These are phyloP conservation scores for Vanessa atalanta DNA, from an alignment of 1,140 invertebrate genomes.

Conservation along the genomic window DNA sequence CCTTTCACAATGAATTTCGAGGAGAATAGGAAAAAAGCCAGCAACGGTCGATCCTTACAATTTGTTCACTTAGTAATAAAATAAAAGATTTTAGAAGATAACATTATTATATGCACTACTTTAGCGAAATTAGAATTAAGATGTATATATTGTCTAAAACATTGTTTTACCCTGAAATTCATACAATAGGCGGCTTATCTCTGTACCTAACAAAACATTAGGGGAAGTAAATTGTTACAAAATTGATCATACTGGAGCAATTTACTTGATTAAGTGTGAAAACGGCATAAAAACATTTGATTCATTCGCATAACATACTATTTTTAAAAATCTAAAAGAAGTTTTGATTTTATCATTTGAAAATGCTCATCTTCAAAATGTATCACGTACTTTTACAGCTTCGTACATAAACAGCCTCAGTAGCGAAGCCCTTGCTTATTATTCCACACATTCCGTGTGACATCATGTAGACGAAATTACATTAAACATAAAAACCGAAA, in stretches of 20 bases:
- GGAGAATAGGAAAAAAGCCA: neutral
- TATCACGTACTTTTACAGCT: slow-evolving; percentile 27
- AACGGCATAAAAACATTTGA: too few species aligned
- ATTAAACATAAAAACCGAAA: slow-evolving; percentile 4
- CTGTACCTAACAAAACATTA: too few species aligned
- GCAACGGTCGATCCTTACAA: neutral
- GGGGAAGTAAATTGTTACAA: too few species aligned
- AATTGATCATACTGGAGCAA: too few species aligned
- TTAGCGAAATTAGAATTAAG: too few species aligned
- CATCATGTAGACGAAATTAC: slow-evolving; percentile 49
- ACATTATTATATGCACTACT: too few species aligned
- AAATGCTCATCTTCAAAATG: slow-evolving; percentile 18
- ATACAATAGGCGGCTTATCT: too few species aligned
- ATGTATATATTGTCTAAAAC: too few species aligned
- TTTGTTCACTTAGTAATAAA: neutral
- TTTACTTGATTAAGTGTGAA: too few species aligned
- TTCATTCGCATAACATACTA: too few species aligned
- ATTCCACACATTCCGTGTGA: slow-evolving; percentile 44
- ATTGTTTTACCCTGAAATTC: too few species aligned
- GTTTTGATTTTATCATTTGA: neutral
- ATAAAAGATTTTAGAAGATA: neutral
- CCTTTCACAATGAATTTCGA: slow-evolving; percentile 15
- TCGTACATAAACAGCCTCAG: slow-evolving; percentile 11
- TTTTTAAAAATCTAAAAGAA: neutral
- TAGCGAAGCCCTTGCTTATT: slow-evolving; percentile 25